Evolutionary conservation across 1,140 invertebrate genomes (phyloP), one percentile per base, ranked within the genome.

Genomic region (Augochlora pura): DNA sequence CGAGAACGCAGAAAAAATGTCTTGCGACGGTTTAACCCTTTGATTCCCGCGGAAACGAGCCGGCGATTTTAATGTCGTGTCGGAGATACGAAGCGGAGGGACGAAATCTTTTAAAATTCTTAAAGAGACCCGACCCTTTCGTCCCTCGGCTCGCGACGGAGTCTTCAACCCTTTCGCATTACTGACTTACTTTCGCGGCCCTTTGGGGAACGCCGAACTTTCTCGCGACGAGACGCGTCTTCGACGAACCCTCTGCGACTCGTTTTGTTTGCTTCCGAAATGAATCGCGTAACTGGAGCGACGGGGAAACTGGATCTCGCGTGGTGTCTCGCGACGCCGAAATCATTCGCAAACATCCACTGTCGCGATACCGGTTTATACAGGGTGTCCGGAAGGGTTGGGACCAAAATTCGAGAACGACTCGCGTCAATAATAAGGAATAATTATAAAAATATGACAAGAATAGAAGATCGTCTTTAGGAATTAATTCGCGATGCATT

Each of bases 101-200:
- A 0, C 16, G 18, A 46, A 9, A 60, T 54, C 5, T 83, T 80
- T 87, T 62, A 84, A 87, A 85, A 86, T 78, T 75, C 75, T 87
- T 87, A 87, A 87, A 87, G 86, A 76, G 86, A 77, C 76, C 64
- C 77, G 42, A 57, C 69, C 81, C 83, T 81, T 81, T 81, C 73
- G 67, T 25, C 74, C 72, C 77, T 77, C 75, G 46, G 74, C 77
- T 81, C 72, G n/a, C 86, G 67, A 79, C 76, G 66, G 67, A 72
- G 54, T n/a, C 65, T 83, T 75, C 78, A 75, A 81, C 85, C 81
- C 76, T 63, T 54, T 86, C 84, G 89, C 87, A 89, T 92, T 87
- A 92, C 89, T 92, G 91, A 92, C 92, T 93, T 91, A 93, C 89
- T 91, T 92, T 86, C 77, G 60, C 88, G 89, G 88, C 88, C 91